Conservation (phyloP, 2,113 vertebrate genomes). For the Protobothrops mucrosquamatus region DNA sequence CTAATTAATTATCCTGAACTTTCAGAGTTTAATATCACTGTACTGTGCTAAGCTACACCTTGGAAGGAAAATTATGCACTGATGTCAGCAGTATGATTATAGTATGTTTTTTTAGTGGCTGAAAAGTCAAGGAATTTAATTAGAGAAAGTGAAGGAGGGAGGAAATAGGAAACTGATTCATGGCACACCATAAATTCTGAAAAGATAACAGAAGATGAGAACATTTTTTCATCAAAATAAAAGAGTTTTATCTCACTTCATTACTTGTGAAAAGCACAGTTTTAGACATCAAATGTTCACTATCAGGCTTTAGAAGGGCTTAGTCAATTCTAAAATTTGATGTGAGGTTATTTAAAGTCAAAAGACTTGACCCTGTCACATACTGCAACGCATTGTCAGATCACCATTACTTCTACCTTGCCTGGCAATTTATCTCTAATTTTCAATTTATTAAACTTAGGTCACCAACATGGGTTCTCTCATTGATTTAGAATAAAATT, state of each 20-base stretch:
- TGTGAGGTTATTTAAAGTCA: background rate
- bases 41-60: background rate
- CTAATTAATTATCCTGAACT: background rate
- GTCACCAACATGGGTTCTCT: background rate
- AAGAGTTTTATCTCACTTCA: constrained; percentile 14
- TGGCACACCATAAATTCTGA: background rate
- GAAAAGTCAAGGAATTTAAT: constrained; percentile 14
- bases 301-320: background rate
- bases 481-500: background rate
- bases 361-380: background rate
- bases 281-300: background rate
- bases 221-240: background rate
- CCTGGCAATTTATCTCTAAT: background rate
- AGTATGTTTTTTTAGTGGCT: background rate
- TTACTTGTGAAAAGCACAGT: background rate
- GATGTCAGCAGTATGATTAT: background rate
- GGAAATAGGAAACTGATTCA: background rate
- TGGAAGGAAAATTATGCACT: background rate
- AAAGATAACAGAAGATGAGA: background rate
- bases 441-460: background rate
- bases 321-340: background rate
- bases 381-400: background rate
- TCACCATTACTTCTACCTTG: background rate
- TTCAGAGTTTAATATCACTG: background rate
- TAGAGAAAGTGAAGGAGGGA: background rate